phyloP scores from a whole-genome alignment of 2,113 vertebrate genomes.

The Rissa tridactyla region DNA sequence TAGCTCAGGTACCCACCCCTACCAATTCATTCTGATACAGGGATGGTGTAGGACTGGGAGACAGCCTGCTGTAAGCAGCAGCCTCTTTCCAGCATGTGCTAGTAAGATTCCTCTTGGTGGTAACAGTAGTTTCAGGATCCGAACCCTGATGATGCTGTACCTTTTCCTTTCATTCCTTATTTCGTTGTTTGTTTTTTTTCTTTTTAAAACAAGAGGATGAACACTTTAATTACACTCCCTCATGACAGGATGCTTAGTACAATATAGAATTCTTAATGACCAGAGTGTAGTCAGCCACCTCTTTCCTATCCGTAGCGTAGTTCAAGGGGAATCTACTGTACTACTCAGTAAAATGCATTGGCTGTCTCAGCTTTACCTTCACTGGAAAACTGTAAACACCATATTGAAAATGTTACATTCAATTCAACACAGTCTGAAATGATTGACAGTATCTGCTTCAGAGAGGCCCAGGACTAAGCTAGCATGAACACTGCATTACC shows the following conservation, averaged over 20 bases:
- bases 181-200: not conserved
- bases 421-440: constrained; percentile 26
- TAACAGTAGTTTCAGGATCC: not conserved
- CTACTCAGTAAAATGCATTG: not conserved
- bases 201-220: not conserved
- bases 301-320: not conserved
- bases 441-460: constrained; percentile 42
- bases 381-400: not conserved
- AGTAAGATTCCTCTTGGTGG: not conserved
- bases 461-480: not conserved
- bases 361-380: not conserved
- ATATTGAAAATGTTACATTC: constrained; percentile 12
- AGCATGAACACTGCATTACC: not conserved
- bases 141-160: not conserved
- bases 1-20: not conserved
- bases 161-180: not conserved
- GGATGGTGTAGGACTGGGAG: not conserved
- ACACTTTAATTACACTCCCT: not conserved
- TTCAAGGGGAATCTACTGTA: not conserved
- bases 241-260: not conserved
- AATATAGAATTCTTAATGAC: not conserved
- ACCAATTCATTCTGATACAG: not conserved
- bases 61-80: not conserved
- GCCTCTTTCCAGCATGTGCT: not conserved
- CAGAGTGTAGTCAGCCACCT: not conserved